Evolutionary conservation across 2,797 vertebrate species (phyloP).

Genomic region (Astyanax mexicanus): DNA sequence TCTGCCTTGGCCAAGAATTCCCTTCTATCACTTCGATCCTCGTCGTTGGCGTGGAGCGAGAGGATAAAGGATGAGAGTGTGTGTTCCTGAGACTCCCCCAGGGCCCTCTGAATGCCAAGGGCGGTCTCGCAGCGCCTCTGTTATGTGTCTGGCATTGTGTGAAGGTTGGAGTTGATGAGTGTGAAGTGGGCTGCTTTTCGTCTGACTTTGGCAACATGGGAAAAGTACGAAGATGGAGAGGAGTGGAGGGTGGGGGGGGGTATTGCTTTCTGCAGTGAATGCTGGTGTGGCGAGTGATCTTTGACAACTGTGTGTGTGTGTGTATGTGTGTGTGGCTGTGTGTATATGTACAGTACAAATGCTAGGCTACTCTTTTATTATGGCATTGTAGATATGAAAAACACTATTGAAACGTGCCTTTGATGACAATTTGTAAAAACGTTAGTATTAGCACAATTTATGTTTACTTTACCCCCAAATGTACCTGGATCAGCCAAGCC

Average conservation of each 20-base stretch:
- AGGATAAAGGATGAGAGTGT: conserved; percentile 25
- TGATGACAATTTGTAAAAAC: no score
- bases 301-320: not conserved
- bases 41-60: conserved; percentile 18
- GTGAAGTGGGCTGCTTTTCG: conserved; percentile 33
- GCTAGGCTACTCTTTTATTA: no score
- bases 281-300: not conserved
- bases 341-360: no score
- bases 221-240: conserved; percentile 5
- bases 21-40: conserved; percentile 36
- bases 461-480: no score
- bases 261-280: conserved; percentile 23
- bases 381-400: no score
- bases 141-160: conserved; percentile 19
- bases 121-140: conserved; percentile 16
- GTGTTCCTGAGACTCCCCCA: conserved; percentile 23
- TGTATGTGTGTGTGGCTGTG: no score
- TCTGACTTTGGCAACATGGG: conserved; percentile 9
- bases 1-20: conserved; percentile 24
- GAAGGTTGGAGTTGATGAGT: not conserved
- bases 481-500: no score
- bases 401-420: not conserved
- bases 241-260: conserved; percentile 9
- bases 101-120: conserved; percentile 27
- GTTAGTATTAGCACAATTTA: no score